Evolutionary conservation across 2,797 vertebrate genomes (phyloP).

Genomic region (Ispidina lecontei): DNA sequence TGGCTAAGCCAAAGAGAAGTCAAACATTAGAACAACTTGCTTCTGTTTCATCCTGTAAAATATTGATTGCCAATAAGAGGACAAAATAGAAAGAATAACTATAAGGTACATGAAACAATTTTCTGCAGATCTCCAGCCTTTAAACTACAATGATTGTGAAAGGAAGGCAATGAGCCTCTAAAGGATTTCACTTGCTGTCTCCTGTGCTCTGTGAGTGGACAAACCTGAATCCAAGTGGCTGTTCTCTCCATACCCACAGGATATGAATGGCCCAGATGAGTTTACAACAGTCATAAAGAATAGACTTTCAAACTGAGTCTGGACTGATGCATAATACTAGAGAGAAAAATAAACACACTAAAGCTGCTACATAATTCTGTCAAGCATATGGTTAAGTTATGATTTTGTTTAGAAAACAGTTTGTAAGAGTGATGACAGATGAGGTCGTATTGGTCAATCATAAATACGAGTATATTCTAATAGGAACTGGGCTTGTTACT

Average conservation of each 20-base stretch:
- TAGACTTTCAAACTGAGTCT: neutral
- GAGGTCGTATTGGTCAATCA: constrained; percentile 8
- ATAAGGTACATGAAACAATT: neutral
- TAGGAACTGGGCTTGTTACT: neutral
- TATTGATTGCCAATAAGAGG: constrained; percentile 10
- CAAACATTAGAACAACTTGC: neutral
- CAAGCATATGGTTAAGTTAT: constrained; percentile 46
- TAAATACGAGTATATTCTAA: constrained; percentile 20
- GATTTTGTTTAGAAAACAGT: constrained; percentile 50
- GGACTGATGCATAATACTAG: neutral
- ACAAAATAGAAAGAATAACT: neutral
- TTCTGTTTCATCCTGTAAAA: constrained; percentile 33
- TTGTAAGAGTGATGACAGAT: constrained; percentile 26
- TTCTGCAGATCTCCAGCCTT: constrained; percentile 19
- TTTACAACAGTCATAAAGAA: constrained; percentile 12
- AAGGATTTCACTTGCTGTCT: neutral
- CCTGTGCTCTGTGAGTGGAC: neutral
- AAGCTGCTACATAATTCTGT: constrained; percentile 38
- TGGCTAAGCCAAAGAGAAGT: neutral
- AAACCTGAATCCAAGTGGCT: neutral
- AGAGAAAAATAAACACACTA: constrained; percentile 25
- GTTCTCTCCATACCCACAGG: neutral
- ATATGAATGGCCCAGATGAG: neutral
- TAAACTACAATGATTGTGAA: constrained; percentile 1
- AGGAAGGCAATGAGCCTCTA: neutral